Evolutionary conservation across 2,113 vertebrate species (phyloP), one percentile per base, ranked within the genome.

Genomic region (Spea bombifrons): DNA sequence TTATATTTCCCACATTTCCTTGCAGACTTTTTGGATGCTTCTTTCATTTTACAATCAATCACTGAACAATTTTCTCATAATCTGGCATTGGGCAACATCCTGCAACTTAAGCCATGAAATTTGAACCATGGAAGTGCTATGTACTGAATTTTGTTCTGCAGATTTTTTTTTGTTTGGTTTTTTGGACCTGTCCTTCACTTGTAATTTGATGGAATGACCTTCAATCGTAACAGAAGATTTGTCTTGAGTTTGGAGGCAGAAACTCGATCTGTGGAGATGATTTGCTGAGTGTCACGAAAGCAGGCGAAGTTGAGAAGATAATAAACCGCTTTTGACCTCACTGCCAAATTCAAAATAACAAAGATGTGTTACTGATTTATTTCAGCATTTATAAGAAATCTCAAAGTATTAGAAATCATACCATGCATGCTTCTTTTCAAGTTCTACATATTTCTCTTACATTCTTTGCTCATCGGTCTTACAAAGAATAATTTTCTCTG

Each of bases 291-390:
- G 77, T 73, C 61, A 73, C 61, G 70, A 80, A 57, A 73, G 50
- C 17, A 67, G 67, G 75, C 46, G 70, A 80, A 80, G 70, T 80
- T 46, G 70, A 59, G 77, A 80, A 67, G 70, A 73, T 80, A 80
- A 80, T 80, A 73, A 80, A 66, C 77, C 73, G 70, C 77, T 66
- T 73, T 80, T 80, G 77, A 57, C 77, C 68, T 59, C 7, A 15
- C 50, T 73, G 70, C 70, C 76, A 78, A 72, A 78, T 72, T 65
- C 68, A 64, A 49, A 73, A 80, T 67, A 80, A 80, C 70, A 44
- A 13, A 80, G 71, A 80, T 67, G 70, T 80, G 63, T 73, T 71
- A 66, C 49, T 80, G 69, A 66, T 79, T 79, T 79, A 79, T 55
- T 73, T 72, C 70, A 79, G 69, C 48, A 66, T 80, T 73, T 73